A percentile compares a stretch with the other conserved stretches of the same genome.
Evolutionary conservation across 2,888 invertebrate species (phyloP).

Genomic region (Clusia tigrina): DNA sequence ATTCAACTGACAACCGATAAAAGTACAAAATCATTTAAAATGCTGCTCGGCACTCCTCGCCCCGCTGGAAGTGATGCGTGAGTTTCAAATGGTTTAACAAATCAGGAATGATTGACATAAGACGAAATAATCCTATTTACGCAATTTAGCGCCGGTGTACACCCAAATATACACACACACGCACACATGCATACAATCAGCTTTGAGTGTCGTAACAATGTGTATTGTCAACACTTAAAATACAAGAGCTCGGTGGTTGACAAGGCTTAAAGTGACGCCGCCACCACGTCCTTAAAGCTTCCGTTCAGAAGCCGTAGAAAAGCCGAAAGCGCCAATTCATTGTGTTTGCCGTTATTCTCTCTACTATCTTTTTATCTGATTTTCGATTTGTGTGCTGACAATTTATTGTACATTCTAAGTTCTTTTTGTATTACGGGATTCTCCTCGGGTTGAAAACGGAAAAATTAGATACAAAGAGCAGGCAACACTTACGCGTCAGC

Average conservation of each 20-base stretch:
- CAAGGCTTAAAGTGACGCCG: too few relatives aligned
- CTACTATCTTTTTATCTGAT: conserved; percentile 40
- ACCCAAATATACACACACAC: not conserved
- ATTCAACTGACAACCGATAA: too few relatives aligned
- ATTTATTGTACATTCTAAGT: not conserved
- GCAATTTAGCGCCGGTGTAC: conserved; percentile 25
- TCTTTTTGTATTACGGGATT: too few relatives aligned
- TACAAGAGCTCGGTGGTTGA: too few relatives aligned
- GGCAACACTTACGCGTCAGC: too few relatives aligned
- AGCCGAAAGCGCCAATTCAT: conserved; percentile 26
- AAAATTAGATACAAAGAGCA: not conserved
- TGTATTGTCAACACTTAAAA: conserved; percentile 12
- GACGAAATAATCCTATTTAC: conserved; percentile 36
- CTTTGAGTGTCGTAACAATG: not conserved
- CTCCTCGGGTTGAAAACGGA: too few relatives aligned
- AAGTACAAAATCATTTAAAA: too few relatives aligned
- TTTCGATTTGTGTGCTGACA: too few relatives aligned
- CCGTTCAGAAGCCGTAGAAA: not conserved
- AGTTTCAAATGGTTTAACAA: conserved; percentile 23
- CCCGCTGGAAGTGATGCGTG: too few relatives aligned
- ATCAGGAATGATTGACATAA: conserved; percentile 36
- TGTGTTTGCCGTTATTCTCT: conserved; percentile 21
- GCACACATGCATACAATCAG: not conserved
- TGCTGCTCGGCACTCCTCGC: too few relatives aligned
- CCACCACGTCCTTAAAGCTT: not conserved